Conservation (phyloP, 2,888 invertebrate species). For the Erebia palarica region DNA sequence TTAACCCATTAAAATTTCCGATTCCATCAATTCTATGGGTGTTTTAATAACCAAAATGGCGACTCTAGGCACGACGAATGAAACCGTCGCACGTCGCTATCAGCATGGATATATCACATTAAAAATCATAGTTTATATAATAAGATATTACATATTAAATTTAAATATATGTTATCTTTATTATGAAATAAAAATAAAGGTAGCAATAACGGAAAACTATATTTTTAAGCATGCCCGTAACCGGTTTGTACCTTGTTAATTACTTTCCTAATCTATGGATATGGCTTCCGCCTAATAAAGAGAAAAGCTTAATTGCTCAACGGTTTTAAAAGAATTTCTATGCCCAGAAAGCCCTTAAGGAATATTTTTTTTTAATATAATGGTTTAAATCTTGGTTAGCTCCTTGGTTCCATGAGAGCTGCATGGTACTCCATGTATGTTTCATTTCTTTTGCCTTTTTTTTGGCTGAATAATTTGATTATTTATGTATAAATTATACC, state of each 20-base stretch:
- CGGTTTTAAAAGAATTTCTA: background rate
- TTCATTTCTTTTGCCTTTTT: too few relatives aligned
- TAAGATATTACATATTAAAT: too few relatives aligned
- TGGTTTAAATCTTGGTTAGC: too few relatives aligned
- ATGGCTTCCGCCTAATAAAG: background rate
- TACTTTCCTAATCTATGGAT: background rate
- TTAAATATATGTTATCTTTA: too few relatives aligned
- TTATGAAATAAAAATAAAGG: background rate
- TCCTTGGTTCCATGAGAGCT: too few relatives aligned
- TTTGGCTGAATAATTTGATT: too few relatives aligned
- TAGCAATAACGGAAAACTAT: background rate
- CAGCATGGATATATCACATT: background rate
- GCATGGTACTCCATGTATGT: too few relatives aligned
- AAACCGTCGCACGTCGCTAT: background rate
- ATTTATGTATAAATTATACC: too few relatives aligned
- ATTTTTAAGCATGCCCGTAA: background rate
- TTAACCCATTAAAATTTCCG: background rate
- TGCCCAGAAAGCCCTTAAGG: background rate
- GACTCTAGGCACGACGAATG: background rate
- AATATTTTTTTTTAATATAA: background rate
- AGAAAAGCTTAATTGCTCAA: background rate
- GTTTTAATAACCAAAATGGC: background rate
- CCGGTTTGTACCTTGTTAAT: background rate
- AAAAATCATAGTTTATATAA: background rate
- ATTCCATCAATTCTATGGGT: background rate